phyloP scores from a whole-genome alignment of 2,888 invertebrate species.

The Griposia aprilina region DNA sequence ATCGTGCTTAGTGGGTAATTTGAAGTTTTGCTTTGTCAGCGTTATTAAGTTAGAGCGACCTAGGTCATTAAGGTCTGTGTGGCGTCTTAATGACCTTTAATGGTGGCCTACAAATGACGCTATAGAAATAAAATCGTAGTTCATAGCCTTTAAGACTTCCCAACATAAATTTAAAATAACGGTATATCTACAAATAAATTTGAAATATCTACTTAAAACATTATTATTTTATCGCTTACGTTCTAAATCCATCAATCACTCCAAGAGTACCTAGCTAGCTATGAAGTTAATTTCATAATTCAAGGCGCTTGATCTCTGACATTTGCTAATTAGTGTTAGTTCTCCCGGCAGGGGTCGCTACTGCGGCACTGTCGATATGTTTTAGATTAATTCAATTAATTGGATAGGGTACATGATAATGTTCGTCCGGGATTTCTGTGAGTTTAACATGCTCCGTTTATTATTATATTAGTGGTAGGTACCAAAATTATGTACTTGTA shows the following conservation, averaged over 20 bases:
- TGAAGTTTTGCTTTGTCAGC: background rate
- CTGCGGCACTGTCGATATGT: slow-evolving; percentile 25
- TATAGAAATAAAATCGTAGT: background rate
- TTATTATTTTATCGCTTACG: background rate
- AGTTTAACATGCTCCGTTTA: slow-evolving; percentile 7
- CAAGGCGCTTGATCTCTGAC: slow-evolving; percentile 29
- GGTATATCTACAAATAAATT: no score
- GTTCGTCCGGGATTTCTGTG: background rate
- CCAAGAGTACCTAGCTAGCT: background rate
- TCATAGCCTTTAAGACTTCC: background rate
- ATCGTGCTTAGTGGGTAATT: slow-evolving; percentile 1
- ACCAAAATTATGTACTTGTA: background rate
- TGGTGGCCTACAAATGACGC: background rate
- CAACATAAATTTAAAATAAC: background rate
- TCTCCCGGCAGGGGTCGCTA: slow-evolving; percentile 26
- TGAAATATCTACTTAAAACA: background rate
- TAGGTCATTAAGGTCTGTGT: background rate
- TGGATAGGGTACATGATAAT: slow-evolving; percentile 23
- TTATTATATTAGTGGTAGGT: background rate
- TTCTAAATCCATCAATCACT: slow-evolving; percentile 10
- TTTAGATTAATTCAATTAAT: slow-evolving; percentile 48
- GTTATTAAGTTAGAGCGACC: background rate
- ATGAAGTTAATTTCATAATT: slow-evolving; percentile 32
- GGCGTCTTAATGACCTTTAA: no score
- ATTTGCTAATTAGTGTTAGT: slow-evolving; percentile 48